Evolutionary conservation across 2,113 vertebrate genomes (phyloP).

Genomic region (Lasiurus borealis): DNA sequence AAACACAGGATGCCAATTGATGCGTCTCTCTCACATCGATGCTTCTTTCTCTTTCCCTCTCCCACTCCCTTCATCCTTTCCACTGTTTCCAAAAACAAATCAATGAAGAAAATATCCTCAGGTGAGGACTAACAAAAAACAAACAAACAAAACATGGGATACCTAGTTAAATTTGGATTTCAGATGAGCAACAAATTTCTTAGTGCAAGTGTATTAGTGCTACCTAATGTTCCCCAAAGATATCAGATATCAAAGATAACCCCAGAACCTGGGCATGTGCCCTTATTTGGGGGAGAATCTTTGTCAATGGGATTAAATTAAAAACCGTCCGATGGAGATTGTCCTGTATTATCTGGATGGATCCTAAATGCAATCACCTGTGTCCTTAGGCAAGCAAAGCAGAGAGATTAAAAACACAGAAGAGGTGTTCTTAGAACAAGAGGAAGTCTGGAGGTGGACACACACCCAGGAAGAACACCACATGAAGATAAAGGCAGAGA

Average conservation of each 20-base stretch:
- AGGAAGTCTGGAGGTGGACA: background rate
- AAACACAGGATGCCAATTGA: background rate
- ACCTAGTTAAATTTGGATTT: background rate
- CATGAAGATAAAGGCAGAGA: background rate
- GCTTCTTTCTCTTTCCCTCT: no score
- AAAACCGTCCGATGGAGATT: background rate
- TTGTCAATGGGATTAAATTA: background rate
- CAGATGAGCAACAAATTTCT: background rate
- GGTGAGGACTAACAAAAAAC: no score
- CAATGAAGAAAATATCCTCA: no score
- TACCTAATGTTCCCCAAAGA: background rate
- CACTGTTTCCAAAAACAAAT: no score
- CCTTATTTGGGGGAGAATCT: background rate
- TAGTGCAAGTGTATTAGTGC: background rate
- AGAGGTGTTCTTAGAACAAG: background rate
- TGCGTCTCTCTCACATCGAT: no score
- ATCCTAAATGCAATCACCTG: background rate
- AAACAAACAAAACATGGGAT: background rate
- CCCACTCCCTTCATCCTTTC: no score
- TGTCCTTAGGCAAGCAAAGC: background rate
- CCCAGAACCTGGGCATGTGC: background rate
- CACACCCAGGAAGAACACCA: no score
- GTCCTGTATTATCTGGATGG: background rate
- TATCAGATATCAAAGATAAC: background rate
- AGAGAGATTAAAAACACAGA: background rate